Conservation (phyloP, 2,113 vertebrate genomes). For the Pampusana beccarii region DNA sequence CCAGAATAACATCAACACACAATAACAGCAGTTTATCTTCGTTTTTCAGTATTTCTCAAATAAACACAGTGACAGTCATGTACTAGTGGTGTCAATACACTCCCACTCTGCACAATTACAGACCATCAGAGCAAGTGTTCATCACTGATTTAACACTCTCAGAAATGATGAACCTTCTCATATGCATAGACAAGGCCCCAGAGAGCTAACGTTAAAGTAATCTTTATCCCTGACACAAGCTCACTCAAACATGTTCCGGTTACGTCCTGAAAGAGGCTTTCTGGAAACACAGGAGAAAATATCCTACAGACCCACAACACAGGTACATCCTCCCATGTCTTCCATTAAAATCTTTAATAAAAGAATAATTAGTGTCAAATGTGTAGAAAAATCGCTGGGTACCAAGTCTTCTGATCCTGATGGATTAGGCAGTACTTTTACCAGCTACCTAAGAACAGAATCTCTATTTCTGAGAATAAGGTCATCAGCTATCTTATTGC, state of each 20-base stretch:
- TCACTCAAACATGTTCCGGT: accelerated
- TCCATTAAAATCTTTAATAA: neutral
- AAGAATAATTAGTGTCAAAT: neutral
- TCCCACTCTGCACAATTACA: neutral
- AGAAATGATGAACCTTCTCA: neutral
- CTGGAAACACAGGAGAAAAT: neutral
- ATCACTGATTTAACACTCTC: neutral
- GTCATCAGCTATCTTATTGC: neutral
- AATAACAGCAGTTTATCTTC: neutral
- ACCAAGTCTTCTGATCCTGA: neutral
- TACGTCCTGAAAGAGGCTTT: neutral
- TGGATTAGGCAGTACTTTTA: neutral
- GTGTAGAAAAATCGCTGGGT: neutral
- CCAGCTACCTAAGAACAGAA: neutral
- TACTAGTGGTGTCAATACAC: neutral
- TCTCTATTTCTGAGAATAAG: neutral
- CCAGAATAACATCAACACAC: neutral
- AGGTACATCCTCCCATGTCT: neutral
- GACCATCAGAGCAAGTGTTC: neutral
- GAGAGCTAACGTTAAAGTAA: neutral
- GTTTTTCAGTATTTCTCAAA: neutral
- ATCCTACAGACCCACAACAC: neutral
- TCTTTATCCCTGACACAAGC: neutral
- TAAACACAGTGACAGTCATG: neutral
- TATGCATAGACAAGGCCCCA: neutral